Evolutionary conservation across 2,888 invertebrate genomes (phyloP).

Genomic region (Conomelus anceps): DNA sequence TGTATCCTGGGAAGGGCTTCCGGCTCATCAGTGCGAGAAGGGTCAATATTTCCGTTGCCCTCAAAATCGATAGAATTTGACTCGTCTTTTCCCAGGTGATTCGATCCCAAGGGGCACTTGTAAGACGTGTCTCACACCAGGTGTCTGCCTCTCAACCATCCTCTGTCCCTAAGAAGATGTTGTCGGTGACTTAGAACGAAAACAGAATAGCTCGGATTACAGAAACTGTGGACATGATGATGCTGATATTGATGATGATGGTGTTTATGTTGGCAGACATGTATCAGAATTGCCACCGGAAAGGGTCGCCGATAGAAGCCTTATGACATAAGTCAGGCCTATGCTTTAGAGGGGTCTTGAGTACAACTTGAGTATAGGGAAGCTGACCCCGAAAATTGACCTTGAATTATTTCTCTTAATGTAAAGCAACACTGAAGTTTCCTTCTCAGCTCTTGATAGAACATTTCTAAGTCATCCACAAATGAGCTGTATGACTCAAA

Average conservation of each 20-base stretch:
- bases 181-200: not conserved
- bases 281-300: not conserved
- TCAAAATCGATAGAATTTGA: not conserved
- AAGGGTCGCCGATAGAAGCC: not conserved
- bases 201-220: not conserved
- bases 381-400: not conserved
- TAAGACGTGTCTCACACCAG: not conserved
- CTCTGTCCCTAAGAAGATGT: no score
- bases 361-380: not conserved
- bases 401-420: not conserved
- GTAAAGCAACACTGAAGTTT: not conserved
- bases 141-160: not conserved
- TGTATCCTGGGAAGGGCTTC: not conserved
- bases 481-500: no score
- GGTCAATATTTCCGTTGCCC: not conserved
- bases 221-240: not conserved
- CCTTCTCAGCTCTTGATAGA: no score
- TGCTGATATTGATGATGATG: no score
- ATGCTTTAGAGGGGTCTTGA: not conserved
- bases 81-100: not conserved
- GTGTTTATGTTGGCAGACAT: no score
- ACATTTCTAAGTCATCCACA: no score
- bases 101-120: not conserved
- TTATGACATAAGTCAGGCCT: not conserved
- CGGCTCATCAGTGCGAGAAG: not conserved